Evolutionary conservation across 2,797 vertebrate genomes (phyloP), one percentile per base, ranked within the genome.

Genomic region (Jordanella pulchra): DNA sequence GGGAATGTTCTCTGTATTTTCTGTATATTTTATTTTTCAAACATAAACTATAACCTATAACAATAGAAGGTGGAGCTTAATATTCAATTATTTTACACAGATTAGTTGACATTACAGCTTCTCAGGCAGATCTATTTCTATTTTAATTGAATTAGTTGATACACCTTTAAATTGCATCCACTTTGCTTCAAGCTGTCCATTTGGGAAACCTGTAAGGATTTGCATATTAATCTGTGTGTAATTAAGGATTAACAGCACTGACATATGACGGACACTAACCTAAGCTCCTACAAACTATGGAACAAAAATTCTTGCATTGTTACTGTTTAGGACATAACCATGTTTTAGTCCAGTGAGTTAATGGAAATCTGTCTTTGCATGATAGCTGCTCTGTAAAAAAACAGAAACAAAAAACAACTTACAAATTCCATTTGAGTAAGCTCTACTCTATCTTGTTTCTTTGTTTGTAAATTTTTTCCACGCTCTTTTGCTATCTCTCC

Each of bases 151-250:
- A n/a, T 11, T 44, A 4, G 32, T 32, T 13, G 12, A 6, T 48
- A 25, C 66, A 63, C 60, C 60, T 63, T 63, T 63, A 63, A 42
- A 63, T 63, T 63, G 60, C 35, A 63, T 44, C 60, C 60, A 42
- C 60, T 63, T 63, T 23, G 25, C 32, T 69, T 65, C 45, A 18
- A 58, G 67, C 51, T 76, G 51, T 60, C 67, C 69, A 69, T 56
- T 80, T 70, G 69, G 50, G 28, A 32, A 80, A 78, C 69, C 44
- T 58, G 53, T 17, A 65, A 69, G 81, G 79, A 83, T 88, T 86
- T 85, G n/a, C 69, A 66, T 76, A 68, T 63, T 82, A 86, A 86
- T 88, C 79, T 82, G 50, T 69, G 65, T 70, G 64, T 70, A 56
- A 67, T 83, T 75, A 69, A 53, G 78, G 84, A 89, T 90, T 81